A percentile compares a stretch with the other conserved stretches of the same genome.
Conservation (phyloP, 2,888 invertebrate genomes). For the Hyposoter didymator region DNA sequence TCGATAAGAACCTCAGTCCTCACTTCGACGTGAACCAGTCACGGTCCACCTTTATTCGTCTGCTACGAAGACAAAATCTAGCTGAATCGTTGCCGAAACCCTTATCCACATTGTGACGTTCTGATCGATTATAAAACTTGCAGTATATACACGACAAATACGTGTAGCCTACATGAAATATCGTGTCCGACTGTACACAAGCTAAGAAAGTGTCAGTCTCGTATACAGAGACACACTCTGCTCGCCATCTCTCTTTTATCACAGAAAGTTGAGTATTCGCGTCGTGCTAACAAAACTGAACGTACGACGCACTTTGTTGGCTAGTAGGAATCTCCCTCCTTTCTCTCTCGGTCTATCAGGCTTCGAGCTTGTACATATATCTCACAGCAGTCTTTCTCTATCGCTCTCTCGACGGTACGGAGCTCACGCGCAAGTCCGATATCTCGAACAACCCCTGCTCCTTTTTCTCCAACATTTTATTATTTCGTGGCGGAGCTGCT, state of each 20-base stretch:
- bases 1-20: constrained; percentile 86
- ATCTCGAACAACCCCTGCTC: constrained; percentile 44
- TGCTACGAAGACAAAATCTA: neutral
- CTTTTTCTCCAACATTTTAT: constrained; percentile 28
- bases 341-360: neutral
- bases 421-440: constrained; percentile 55
- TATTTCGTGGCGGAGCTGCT: constrained; percentile 9
- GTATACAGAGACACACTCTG: neutral
- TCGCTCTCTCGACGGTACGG: constrained; percentile 11
- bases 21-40: constrained; percentile 85
- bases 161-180: neutral
- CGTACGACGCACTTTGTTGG: constrained; percentile 41
- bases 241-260: constrained; percentile 14
- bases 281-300: neutral
- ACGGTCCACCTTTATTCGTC: constrained; percentile 72
- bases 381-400: too few relatives aligned
- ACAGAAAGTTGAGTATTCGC: constrained; percentile 16
- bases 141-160: neutral
- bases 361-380: neutral
- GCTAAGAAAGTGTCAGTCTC: neutral
- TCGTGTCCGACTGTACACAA: neutral
- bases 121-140: neutral
- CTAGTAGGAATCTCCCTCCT: constrained; percentile 6
- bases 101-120: neutral
- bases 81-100: neutral